Base-by-base conservation (phyloP, 2,888 invertebrate species). In the Eristalis arbustorum region DNA sequence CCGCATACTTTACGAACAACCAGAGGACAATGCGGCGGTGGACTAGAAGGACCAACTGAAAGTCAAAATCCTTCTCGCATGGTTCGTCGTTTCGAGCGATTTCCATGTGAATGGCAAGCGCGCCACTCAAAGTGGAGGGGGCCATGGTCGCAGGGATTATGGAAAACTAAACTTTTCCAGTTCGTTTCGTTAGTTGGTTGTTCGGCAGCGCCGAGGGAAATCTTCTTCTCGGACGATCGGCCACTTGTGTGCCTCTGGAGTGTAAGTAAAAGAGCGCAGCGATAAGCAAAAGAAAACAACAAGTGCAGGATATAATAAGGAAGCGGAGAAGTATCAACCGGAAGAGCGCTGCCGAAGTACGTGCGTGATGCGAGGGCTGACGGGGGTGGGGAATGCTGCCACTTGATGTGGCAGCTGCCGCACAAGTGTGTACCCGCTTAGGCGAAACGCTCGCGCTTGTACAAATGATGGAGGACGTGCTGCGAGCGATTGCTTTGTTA, bases 401-500 rank as follows among this genome's bases (percentile, higher is more conserved):
- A 77, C 74, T 85, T 78, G 81, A 85, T 74, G 69, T 85, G 77
- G 74, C 73, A 85, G 77, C 66, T 61, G 40, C 37, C 63, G 37
- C 37, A 75, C 49, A 49, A 73, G 63, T n/a, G 40, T 71, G 62
- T 66, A 59, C 34, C 66, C 62, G 74, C 67, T 80, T 72, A 76
- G 72, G 62, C 73, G 69, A 73, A 68, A 69, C 77, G 62, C 40
- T 69, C 66, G 22, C 66, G 22, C 61, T 59, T 61, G 25, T 61
- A 76, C 59, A 66, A 40, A 81, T 74, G 71, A 67, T 63, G 75
- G 78, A 83, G 68, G 82, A 87, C 74, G 78, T 83, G 82, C 87
- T 75, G 57, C 67, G 57, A 83, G 87, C 87, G 78, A 87, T 78
- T 78, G 71, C 87, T 87, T 83, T 87, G 71, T 82, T 75, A 74